Evolutionary conservation across 1,140 invertebrate genomes (phyloP).

Genomic region (Chionoecetes opilio): DNA sequence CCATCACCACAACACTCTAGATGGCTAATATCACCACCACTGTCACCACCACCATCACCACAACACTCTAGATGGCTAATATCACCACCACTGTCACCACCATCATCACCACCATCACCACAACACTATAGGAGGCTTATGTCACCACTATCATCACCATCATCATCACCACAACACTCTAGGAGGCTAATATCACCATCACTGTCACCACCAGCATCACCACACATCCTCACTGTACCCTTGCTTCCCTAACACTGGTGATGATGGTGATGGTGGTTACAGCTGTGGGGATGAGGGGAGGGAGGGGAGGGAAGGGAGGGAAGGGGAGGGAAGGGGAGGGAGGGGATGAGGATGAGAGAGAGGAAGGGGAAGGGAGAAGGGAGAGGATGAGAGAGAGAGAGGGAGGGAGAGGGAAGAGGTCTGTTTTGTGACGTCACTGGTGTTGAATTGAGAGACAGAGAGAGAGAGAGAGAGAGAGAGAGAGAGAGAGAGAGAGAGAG

Average conservation of each 20-base stretch:
- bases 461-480: conserved; percentile 25
- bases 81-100: background rate
- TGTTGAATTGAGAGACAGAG: background rate
- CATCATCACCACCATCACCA: background rate
- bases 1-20: background rate
- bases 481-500: conserved; percentile 27
- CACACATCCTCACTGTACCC: background rate
- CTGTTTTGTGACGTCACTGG: background rate
- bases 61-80: background rate
- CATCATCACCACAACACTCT: background rate
- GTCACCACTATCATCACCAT: background rate
- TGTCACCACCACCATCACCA: background rate
- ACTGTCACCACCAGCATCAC: background rate
- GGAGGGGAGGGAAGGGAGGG: background rate
- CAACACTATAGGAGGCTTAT: background rate
- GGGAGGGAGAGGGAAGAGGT: background rate
- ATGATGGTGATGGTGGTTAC: background rate
- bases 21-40: background rate
- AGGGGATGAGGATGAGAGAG: background rate
- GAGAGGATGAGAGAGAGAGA: background rate
- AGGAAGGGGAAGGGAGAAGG: background rate
- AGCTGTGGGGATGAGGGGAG: background rate
- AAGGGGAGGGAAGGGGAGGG: background rate
- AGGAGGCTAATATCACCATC: background rate
- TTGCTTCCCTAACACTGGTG: background rate